Evolutionary conservation across 2,888 invertebrate genomes (phyloP).

Genomic region (Acronicta leporina): DNA sequence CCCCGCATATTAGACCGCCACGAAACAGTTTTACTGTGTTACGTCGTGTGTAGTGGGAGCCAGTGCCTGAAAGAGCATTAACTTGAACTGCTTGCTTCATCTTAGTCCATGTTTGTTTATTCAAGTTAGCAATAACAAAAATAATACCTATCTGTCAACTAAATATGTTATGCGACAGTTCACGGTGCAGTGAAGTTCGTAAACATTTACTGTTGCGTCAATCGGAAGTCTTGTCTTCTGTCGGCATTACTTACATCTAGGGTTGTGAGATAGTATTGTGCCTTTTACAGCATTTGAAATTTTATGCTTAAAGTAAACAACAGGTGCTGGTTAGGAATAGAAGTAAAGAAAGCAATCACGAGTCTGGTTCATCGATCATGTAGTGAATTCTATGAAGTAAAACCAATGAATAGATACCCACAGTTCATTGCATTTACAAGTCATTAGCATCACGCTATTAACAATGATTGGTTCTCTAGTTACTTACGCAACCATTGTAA

Average conservation of each 20-base stretch:
- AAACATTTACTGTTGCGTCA: slow-evolving; percentile 29
- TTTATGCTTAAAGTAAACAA: no score
- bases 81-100: no score
- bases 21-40: no score
- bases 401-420: slow-evolving; percentile 18
- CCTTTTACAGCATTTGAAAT: not conserved
- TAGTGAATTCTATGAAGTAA: slow-evolving; percentile 28
- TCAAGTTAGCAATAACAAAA: no score
- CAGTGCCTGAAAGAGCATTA: no score
- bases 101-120: no score
- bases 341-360: slow-evolving; percentile 6
- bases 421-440: slow-evolving; percentile 13
- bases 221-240: slow-evolving; percentile 17
- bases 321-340: no score
- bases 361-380: slow-evolving; percentile 21
- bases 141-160: not conserved
- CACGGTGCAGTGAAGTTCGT: slow-evolving; percentile 4
- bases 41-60: no score
- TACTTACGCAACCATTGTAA: slow-evolving; percentile 15
- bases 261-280: slow-evolving; percentile 20
- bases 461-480: slow-evolving; percentile 8
- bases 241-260: slow-evolving; percentile 5
- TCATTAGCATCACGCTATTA: slow-evolving; percentile 20
- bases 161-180: slow-evolving; percentile 11
- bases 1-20: no score